Base-by-base conservation (phyloP, 2,888 invertebrate genomes). In the Lithophane socia region DNA sequence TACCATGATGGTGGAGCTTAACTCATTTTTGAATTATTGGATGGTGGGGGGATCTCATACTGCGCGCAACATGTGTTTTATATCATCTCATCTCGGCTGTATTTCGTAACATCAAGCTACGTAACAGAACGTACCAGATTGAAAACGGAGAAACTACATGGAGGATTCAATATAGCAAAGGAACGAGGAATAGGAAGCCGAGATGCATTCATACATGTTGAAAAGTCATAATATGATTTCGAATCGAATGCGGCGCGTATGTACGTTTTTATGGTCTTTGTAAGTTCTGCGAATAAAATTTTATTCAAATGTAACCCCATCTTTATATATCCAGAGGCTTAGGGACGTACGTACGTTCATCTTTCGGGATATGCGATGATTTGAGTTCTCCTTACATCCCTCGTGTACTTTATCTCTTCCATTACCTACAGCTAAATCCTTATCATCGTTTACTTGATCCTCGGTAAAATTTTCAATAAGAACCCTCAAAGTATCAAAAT, bases 171-270 rank as follows among this genome's bases (percentile, higher is more conserved):
- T 96, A 95, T 94, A 92, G 92, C 91, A 92, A 92, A 93, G 93
- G 92, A 92, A 92, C 91, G 92, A 90, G 92, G 91, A 92, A 94
- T 93, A 91, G 92, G 92, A 93, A 92, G 89, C 92, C 91, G 92
- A 91, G 91, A 92, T 94, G 94, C 95, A 94, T 94, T 94, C 93
- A 93, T 94, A 93, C 92, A 95, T 94, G 93, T 92, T 94, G 94
- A 94, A 94, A 94, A 95, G 93, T 94, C 92, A 94, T 94, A 94
- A 95, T 94, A 94, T 94, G 95, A 95, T 95, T 95, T 94, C 91
- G 89, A 94, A 95, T 94, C 92, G 94, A 94, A 94, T 93, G 92
- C 92, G 92, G 90, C 92, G 92, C 93, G 91, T 92, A 92, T 90
- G 90, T 90, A 93, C 89, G 92, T 93, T 93, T 93, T 93, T 93